Base-by-base conservation (phyloP, 1,140 invertebrate genomes). In the Philaenus spumarius region DNA sequence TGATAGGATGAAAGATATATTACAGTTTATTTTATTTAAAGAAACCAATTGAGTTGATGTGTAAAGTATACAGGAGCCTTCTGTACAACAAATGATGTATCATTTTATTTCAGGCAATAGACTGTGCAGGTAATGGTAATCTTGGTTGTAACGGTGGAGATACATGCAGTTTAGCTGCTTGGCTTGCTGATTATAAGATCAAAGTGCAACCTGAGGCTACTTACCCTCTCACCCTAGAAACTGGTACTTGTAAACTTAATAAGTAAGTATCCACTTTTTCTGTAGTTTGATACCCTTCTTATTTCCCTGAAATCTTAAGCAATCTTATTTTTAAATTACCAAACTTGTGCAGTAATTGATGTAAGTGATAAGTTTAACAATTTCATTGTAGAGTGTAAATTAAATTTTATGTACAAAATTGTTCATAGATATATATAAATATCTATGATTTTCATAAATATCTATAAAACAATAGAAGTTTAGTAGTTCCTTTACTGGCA, bases 111-210 rank as follows among this genome's bases (percentile, higher is more conserved):
- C 74, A 93, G 80, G 80, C 87, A 62, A 86, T 93, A 63, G 90
- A 95, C 71, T 94, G 90, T 74, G 82, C 89, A 1, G 73, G 73
- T 24, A 75, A 82, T 43, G 80, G 80, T 39, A 89, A 90, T 72
- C 75, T 77, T 57, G 90, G 90, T 0, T 95, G 91, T 70, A 67
- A 78, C 4, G 91, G 91, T 39, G 90, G 91, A 23, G 87, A 93
- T 69, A 87, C 85, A 53, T 93, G 88, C 67, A 74, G 75, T 53
- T 76, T 90, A n/a, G 69, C 92, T 0, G 68, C 78, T 1, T 93
- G 90, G 90, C 66, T 93, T 45, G 60, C 73, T n/a, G 62, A 71
- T 40, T 79, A 80, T 57, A 79, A 82, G 53, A 72, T 80, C 5
- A 67, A 71, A 11, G 71, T 93, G 35, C 67, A 80, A 22, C 67